Conservation (phyloP, 2,797 vertebrate genomes). For the Eulemur albifrons region DNA sequence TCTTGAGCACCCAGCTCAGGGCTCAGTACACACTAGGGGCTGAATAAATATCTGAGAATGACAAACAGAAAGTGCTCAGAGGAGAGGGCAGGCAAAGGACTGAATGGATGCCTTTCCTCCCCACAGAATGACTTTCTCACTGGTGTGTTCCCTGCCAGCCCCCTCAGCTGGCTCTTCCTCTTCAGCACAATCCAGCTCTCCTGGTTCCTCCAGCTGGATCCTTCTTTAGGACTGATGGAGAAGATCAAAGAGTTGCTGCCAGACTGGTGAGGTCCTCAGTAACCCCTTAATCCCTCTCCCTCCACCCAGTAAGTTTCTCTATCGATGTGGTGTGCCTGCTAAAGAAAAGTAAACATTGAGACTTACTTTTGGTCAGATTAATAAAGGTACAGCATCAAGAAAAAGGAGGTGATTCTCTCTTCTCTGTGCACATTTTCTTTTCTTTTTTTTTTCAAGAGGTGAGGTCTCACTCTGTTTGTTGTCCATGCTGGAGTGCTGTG, state of each 20-base stretch:
- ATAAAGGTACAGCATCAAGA: not conserved
- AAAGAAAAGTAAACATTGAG: not conserved
- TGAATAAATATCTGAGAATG: not conserved
- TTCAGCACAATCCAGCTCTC: conserved; percentile 93
- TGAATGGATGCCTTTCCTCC: not conserved
- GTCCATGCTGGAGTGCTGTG: too few species aligned
- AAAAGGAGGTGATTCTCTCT: not conserved
- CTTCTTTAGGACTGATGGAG: conserved; percentile 94
- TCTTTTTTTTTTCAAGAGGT: too few species aligned
- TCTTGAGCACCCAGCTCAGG: not conserved
- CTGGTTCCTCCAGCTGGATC: conserved; percentile 93
- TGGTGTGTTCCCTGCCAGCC: conserved; percentile 92
- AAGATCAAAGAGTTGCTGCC: conserved; percentile 95
- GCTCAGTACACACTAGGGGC: not conserved
- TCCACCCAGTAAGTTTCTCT: not conserved
- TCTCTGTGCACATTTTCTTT: not conserved
- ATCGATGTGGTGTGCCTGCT: not conserved
- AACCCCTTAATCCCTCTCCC: not conserved
- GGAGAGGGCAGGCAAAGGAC: not conserved
- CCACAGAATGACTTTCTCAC: conserved; percentile 91
- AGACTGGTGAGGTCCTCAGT: conserved; percentile 86
- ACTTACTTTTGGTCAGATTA: not conserved
- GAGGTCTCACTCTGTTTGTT: too few species aligned
- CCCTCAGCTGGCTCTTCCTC: conserved; percentile 94
- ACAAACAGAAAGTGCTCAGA: not conserved